Base-by-base conservation (phyloP, 2,888 invertebrate species). In the Mesorhabditis sp. region DNA sequence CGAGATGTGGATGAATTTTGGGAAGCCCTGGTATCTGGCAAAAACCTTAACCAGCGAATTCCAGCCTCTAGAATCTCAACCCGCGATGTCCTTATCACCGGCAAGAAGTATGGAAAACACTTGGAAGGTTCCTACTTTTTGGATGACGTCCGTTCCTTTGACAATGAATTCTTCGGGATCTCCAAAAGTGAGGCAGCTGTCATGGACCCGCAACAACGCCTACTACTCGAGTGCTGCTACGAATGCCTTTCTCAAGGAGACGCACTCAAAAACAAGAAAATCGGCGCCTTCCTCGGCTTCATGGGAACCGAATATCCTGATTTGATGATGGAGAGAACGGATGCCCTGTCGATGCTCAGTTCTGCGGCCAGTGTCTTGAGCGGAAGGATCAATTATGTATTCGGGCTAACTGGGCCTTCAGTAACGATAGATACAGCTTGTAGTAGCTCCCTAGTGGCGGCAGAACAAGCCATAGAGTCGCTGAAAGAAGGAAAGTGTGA, bases 401-500 rank as follows among this genome's bases (percentile, higher is more conserved):
- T 80, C 45, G 79, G 77, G 4, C 62, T 68, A 67, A 62, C 65
- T 69, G 81, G 82, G 6, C 96, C 96, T 4, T 95, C 95, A 86
- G 94, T 92, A 87, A 92, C 94, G 45, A 88, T 96, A 65, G 97
- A 97, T 88, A 96, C 96, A 1, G 97, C 96, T 5, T 97, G 97
- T 87, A 95, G 95, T 0, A 95, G 95, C 82, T 93, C 94, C 75
- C 88, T 95, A 86, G 91, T 93, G 86, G 96, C 94, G n/a, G 88
- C 97, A 85, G 91, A 95, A 85, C 93, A 82, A 70, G 86, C 84
- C 4, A 67, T 78, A 4, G 80, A 83, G 64, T 92, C 93, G 61
- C 92, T 95, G 82, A 90, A 91, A 75, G 88, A 90, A 28, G 95
- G 95, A 10, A 91, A 92, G 85, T 95, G 95, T 87, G 94, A 95